Percentiles rank a stretch among this genome's conserved stretches.
These are phyloP conservation scores for Hiodon alosoides DNA, from an alignment of 2,113 vertebrate species.

Conservation along the genomic window DNA sequence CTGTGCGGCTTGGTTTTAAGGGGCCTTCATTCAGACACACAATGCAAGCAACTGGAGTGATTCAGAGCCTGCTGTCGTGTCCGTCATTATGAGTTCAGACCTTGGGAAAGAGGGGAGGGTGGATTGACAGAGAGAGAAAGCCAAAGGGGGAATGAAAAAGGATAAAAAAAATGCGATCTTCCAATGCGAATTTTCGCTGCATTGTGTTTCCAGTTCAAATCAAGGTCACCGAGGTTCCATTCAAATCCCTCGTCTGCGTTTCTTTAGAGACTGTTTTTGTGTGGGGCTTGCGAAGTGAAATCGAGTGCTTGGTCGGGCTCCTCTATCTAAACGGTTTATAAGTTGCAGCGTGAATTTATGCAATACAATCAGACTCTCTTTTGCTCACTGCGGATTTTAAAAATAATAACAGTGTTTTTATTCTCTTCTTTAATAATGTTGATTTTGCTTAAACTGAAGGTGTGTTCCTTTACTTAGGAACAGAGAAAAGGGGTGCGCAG, in stretches of 20 bases:
- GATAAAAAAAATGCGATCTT: constrained; percentile 24
- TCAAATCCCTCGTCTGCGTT: constrained; percentile 28
- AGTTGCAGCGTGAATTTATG: constrained; percentile 7
- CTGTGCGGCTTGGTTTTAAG: constrained; percentile 33
- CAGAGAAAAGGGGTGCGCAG: too few species aligned
- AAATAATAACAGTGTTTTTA: background rate
- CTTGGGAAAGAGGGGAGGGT: constrained; percentile 9
- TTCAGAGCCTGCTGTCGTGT: background rate
- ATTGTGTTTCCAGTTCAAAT: constrained; percentile 41
- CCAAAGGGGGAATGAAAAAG: background rate
- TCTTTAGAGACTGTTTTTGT: constrained; percentile 22
- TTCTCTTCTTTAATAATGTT: background rate
- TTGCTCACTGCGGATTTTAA: background rate
- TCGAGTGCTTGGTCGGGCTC: constrained; percentile 19
- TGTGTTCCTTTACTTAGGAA: too few species aligned
- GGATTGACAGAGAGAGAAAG: background rate
- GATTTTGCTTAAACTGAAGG: too few species aligned
- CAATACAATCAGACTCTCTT: constrained; percentile 7
- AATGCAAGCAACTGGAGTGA: constrained; percentile 32
- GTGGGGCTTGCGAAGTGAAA: constrained; percentile 9
- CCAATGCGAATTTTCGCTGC: constrained; percentile 32
- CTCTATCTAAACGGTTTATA: constrained; percentile 17
- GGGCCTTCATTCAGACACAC: constrained; percentile 26
- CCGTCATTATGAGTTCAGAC: background rate
- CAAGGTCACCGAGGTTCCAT: constrained; percentile 31